Base-by-base conservation (phyloP, 2,113 vertebrate species). In the Paedocypris sp. region DNA sequence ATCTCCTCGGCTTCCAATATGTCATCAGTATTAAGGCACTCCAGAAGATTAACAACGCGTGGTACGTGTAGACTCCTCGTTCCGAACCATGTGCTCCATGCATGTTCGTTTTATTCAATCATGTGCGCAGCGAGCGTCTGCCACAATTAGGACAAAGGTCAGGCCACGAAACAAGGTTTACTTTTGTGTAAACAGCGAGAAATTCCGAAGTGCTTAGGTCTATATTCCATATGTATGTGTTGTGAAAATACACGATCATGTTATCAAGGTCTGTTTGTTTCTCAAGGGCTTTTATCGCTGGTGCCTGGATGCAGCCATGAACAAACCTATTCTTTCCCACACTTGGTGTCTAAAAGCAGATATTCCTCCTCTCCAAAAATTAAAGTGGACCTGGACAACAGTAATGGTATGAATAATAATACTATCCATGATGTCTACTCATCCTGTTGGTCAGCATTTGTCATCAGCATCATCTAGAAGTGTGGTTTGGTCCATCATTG, bases 351-450 rank as follows among this genome's bases (percentile, higher is more conserved):
- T 13, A 73, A 64, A 36, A 70, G 22, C 31, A 82, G 79, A 49
- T 74, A 75, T 35, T 75, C 39, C 35, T 82, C 84, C 8, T 73
- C 81, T 13, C 62, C 79, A 3, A 85, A 72, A 56, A 70, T 91
- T 35, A 77, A 74, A 19, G 88, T 91, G 67, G 84, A 91, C 22
- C 72, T 89, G 72, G 79, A 91, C 59, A 78, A 81, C 60, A 83
- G 68, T 69, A 68, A 82, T 56, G 89, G 90, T 91, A 74, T 18
- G 35, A 52, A 22, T 62, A 1, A 10, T 16, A 5, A 39, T 16
- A 16, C 9, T 45, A 8, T 45, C n/a, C 13, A 38, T 15, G 7
- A n/a, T n/a, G n/a, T n/a, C n/a, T n/a, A n/a, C n/a, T n/a, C n/a
- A n/a, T n/a, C n/a, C n/a, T n/a, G n/a, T n/a, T n/a, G n/a, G n/a